Conservation (phyloP, 2,888 invertebrate genomes). For the Eustalomyia histrio region DNA sequence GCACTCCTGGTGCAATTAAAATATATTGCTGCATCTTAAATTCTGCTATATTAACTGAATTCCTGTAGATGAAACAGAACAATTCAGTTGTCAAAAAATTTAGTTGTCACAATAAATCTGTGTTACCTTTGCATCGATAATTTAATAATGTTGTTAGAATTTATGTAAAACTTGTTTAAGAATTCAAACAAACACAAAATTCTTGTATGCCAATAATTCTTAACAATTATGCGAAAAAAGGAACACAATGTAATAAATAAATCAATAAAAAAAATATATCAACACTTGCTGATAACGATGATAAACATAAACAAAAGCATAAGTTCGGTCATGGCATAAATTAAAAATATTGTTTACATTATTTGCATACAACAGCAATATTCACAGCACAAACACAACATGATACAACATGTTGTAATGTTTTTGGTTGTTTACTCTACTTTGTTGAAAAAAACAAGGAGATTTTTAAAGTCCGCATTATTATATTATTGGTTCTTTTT, state of each 20-base stretch:
- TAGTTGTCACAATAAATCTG: no score
- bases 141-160: no score
- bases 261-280: conserved; percentile 51
- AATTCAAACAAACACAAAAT: no score
- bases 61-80: no score
- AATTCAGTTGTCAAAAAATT: no score
- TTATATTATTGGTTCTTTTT: not conserved
- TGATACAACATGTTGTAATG: conserved; percentile 33
- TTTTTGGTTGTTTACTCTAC: conserved; percentile 31
- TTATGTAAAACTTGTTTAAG: no score
- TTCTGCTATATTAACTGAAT: no score
- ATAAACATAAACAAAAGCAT: conserved; percentile 42
- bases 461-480: conserved; percentile 11
- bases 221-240: conserved; percentile 20
- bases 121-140: no score
- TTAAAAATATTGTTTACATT: conserved; percentile 56
- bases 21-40: no score
- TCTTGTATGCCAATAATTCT: not conserved
- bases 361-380: conserved; percentile 58
- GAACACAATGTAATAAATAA: conserved; percentile 45
- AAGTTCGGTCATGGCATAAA: conserved; percentile 47
- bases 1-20: no score
- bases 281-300: conserved; percentile 39
- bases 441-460: conserved; percentile 24
- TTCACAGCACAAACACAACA: conserved; percentile 23